A percentile compares a stretch with the other conserved stretches of the same genome.
Conservation (phyloP, 2,113 vertebrate genomes). For the Odocoileus virginianus region DNA sequence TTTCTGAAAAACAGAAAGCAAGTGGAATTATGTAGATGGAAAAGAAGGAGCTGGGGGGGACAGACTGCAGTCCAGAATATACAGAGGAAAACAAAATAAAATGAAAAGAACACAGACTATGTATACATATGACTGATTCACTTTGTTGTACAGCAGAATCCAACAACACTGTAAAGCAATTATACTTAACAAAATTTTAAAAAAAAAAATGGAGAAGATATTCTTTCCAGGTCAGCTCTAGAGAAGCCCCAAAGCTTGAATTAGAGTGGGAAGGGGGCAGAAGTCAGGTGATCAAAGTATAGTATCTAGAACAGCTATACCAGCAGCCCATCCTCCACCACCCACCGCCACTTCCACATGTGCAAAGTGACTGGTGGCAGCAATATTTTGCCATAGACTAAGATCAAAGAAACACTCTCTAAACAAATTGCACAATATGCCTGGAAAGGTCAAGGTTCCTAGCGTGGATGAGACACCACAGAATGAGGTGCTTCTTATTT, state of each 20-base stretch:
- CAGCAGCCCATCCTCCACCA: background rate
- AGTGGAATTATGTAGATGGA: background rate
- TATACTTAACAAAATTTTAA: background rate
- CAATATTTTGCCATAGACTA: background rate
- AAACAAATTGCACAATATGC: background rate
- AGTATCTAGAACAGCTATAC: background rate
- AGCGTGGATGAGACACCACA: background rate
- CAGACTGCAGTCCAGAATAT: too few species aligned
- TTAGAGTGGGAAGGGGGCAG: background rate
- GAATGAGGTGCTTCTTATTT: background rate
- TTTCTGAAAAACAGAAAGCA: constrained; percentile 10
- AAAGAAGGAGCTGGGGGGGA: background rate
- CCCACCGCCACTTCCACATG: background rate
- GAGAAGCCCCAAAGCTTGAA: background rate
- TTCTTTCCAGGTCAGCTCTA: background rate
- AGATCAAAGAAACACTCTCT: background rate
- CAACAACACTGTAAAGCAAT: background rate
- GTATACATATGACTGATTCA: background rate
- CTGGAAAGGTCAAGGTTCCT: background rate
- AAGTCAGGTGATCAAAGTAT: background rate
- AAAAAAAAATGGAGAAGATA: background rate
- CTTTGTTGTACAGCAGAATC: background rate
- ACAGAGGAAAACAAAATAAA: background rate
- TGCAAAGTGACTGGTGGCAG: background rate
- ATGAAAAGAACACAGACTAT: background rate